Evolutionary conservation across 2,888 invertebrate genomes (phyloP).

Genomic region (Choreutis nemorana): DNA sequence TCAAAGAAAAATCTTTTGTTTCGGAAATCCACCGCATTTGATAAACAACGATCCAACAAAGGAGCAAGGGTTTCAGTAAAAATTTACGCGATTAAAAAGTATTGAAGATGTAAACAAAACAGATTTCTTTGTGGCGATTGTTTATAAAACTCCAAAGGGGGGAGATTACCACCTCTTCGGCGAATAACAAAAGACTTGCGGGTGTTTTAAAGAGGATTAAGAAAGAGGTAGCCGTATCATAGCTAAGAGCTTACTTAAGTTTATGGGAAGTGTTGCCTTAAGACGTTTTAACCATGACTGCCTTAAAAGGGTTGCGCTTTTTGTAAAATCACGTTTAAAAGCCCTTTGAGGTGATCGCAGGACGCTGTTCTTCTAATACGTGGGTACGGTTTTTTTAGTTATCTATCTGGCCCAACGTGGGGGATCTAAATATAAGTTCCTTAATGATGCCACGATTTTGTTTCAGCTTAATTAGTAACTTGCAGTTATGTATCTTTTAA

Average conservation of each 20-base stretch:
- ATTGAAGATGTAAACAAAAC: too few species aligned
- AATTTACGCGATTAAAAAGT: too few species aligned
- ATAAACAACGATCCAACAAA: too few species aligned
- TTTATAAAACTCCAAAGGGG: constrained; percentile 44
- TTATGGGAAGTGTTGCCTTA: constrained; percentile 54
- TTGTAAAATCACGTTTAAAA: constrained; percentile 50
- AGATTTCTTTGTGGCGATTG: constrained; percentile 45
- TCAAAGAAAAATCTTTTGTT: too few species aligned
- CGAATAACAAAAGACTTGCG: constrained; percentile 55
- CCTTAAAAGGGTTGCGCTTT: constrained; percentile 61
- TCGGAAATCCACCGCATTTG: too few species aligned
- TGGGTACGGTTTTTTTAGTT: constrained; percentile 37
- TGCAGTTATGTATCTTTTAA: neutral
- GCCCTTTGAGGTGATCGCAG: constrained; percentile 39
- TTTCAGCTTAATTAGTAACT: constrained; percentile 51
- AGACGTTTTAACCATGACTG: constrained; percentile 55
- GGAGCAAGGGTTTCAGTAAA: too few species aligned
- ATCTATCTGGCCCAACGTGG: constrained; percentile 38
- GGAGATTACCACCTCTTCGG: constrained; percentile 43
- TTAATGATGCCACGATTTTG: constrained; percentile 34
- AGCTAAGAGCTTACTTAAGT: constrained; percentile 57
- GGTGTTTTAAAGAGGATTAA: constrained; percentile 54
- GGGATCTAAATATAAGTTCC: constrained; percentile 47
- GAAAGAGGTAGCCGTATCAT: constrained; percentile 56
- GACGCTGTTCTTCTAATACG: constrained; percentile 38